Evolutionary conservation across 1,140 invertebrate species (phyloP).

Genomic region (Drosophila murphyi): DNA sequence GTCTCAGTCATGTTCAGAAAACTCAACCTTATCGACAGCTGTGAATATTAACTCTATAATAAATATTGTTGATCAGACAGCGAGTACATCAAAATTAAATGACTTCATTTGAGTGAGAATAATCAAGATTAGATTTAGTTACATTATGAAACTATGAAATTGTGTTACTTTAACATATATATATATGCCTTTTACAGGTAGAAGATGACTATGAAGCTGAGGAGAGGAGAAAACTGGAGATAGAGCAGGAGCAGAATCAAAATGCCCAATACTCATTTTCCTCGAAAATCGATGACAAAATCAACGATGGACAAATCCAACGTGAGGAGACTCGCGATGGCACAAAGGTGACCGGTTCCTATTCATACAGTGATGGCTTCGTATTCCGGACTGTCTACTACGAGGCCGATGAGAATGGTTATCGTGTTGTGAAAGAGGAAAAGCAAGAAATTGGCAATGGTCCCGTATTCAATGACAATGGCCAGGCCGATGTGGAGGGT

Average conservation of each 20-base stretch:
- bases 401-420: slow-evolving; percentile 87
- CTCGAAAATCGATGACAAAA: slow-evolving; percentile 85
- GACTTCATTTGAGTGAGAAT: not conserved
- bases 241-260: slow-evolving; percentile 55
- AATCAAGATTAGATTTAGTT: too few relatives aligned
- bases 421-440: slow-evolving; percentile 85
- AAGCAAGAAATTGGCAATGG: slow-evolving; percentile 85
- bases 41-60: not conserved
- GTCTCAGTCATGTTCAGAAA: not conserved
- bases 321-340: slow-evolving; percentile 85
- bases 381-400: slow-evolving; percentile 86
- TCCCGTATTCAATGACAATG: slow-evolving; percentile 84
- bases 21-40: not conserved
- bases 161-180: not conserved
- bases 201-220: slow-evolving; percentile 24
- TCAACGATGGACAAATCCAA: slow-evolving; percentile 85
- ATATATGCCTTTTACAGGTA: slow-evolving; percentile 15
- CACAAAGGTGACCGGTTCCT: slow-evolving; percentile 85
- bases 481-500: slow-evolving; percentile 85
- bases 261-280: slow-evolving; percentile 85
- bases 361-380: slow-evolving; percentile 87
- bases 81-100: not conserved
- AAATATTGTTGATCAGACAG: not conserved
- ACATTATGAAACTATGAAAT: too few relatives aligned
- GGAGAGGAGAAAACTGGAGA: slow-evolving; percentile 42